Evolutionary conservation across 2,888 invertebrate genomes (phyloP).

Genomic region (Xestia xanthographa): DNA sequence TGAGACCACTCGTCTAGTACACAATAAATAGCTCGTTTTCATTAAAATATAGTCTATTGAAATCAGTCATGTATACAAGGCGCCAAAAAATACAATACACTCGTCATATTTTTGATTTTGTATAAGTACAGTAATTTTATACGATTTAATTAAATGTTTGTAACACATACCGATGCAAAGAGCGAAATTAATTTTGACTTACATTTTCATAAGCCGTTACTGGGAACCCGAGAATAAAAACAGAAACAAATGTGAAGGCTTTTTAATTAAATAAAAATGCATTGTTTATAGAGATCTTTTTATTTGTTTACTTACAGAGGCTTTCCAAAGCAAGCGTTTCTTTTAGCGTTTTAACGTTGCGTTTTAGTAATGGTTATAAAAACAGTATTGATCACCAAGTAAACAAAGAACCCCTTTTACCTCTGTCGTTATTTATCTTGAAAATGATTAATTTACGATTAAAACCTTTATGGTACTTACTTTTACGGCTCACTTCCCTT

Average conservation of each 20-base stretch:
- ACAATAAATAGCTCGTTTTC: no score
- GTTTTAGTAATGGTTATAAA: neutral
- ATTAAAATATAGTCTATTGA: no score
- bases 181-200: constrained; percentile 20
- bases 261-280: constrained; percentile 14
- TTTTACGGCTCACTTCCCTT: neutral
- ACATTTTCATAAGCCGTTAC: constrained; percentile 4
- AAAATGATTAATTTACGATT: neutral
- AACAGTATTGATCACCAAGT: neutral
- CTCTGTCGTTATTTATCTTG: neutral
- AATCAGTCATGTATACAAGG: no score
- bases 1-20: no score
- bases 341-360: no score
- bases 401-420: neutral
- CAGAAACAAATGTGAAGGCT: neutral
- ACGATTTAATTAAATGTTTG: neutral
- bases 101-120: no score
- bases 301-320: neutral
- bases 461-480: neutral
- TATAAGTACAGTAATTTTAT: no score
- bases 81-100: neutral
- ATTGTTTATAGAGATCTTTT: neutral
- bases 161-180: neutral
- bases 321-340: neutral
- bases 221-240: neutral